Conservation (phyloP, 2,113 vertebrate species). For the Talpa occidentalis region DNA sequence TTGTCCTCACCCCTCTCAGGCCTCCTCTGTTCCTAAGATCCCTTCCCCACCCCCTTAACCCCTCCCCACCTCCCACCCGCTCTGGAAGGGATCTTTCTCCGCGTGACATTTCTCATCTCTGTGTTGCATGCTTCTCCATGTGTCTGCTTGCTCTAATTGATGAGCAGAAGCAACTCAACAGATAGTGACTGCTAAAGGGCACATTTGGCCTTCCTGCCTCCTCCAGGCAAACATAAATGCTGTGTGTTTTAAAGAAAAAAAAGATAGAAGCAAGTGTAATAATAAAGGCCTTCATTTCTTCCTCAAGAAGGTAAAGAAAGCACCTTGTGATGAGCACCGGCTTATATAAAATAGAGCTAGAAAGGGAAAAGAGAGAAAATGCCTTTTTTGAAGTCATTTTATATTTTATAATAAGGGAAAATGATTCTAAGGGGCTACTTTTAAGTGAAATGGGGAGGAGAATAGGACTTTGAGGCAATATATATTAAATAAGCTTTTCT, state of each 20-base stretch:
- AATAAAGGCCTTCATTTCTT: neutral
- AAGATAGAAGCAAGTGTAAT: neutral
- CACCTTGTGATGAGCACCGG: neutral
- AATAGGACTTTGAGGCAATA: conserved; percentile 51
- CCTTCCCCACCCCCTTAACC: too few relatives aligned
- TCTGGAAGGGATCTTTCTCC: conserved; percentile 10
- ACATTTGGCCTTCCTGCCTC: neutral
- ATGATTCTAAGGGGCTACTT: conserved; percentile 44
- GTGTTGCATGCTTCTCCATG: neutral
- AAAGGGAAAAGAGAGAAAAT: neutral
- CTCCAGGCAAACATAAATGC: conserved; percentile 12
- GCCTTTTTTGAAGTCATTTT: conserved; percentile 62
- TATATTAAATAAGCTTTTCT: conserved; percentile 48
- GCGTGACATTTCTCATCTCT: neutral
- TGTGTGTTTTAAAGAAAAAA: neutral
- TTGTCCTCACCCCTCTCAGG: neutral
- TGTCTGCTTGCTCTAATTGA: neutral
- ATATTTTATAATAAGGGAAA: neutral
- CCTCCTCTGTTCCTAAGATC: too few relatives aligned
- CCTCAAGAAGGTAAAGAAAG: neutral
- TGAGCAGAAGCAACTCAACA: neutral
- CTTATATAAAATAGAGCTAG: neutral
- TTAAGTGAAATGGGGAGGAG: conserved; percentile 22
- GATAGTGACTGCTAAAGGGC: neutral
- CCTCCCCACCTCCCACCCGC: neutral